A percentile compares a stretch with the other conserved stretches of the same genome.
Evolutionary conservation across 2,113 vertebrate genomes (phyloP).

Genomic region (Pseudorectes ferrugineus): DNA sequence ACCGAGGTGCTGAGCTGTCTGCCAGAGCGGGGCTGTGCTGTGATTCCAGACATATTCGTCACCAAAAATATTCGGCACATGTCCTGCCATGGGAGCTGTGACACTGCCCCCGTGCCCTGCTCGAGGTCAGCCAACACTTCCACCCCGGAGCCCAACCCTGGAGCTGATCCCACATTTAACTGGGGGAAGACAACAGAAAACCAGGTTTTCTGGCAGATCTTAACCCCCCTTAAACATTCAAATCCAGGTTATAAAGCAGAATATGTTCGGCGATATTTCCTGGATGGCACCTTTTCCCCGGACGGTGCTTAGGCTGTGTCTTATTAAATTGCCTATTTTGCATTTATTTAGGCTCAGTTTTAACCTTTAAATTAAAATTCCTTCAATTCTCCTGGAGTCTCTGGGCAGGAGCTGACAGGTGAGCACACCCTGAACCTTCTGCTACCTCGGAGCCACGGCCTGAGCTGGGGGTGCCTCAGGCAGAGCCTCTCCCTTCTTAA

Average conservation of each 20-base stretch:
- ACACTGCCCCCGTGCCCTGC: neutral
- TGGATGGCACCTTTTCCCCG: rapidly evolving
- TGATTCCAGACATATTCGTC: neutral
- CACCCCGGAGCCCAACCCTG: neutral
- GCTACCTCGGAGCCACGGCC: neutral
- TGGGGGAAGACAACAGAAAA: neutral
- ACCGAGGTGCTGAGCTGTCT: neutral
- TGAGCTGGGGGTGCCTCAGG: neutral
- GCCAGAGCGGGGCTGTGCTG: neutral
- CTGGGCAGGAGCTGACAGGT: neutral
- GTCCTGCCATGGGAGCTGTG: rapidly evolving
- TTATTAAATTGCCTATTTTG: neutral
- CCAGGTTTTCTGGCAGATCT: neutral
- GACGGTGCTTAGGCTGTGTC: neutral
- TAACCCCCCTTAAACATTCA: neutral
- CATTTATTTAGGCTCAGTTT: neutral
- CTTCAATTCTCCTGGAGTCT: neutral
- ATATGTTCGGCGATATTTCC: neutral
- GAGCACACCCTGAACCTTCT: neutral
- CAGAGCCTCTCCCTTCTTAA: neutral
- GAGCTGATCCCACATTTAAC: neutral
- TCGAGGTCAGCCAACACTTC: neutral
- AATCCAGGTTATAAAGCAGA: neutral
- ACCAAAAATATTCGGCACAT: rapidly evolving
- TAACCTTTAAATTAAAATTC: neutral